Conservation (phyloP, 1,140 invertebrate genomes). For the Diabrotica virgifera region DNA sequence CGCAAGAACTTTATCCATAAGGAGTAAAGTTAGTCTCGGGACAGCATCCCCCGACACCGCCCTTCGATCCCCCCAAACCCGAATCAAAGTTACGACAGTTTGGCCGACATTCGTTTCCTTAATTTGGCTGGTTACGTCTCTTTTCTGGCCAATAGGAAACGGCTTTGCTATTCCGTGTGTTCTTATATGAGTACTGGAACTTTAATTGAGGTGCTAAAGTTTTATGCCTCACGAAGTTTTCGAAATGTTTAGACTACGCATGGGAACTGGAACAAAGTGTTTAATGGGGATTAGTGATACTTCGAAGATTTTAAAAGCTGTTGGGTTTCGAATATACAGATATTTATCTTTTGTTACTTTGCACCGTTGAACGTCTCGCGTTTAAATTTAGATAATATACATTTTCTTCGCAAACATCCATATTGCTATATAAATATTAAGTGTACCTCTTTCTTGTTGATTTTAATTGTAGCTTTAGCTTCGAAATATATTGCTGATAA, state of each 20-base stretch:
- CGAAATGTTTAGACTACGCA: slow-evolving; percentile 4
- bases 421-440: too few species aligned
- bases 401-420: too few species aligned
- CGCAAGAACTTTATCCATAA: slow-evolving; percentile 9
- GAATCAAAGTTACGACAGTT: slow-evolving; percentile 14
- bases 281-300: not conserved
- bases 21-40: slow-evolving; percentile 4
- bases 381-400: too few species aligned
- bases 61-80: too few species aligned
- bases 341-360: too few species aligned
- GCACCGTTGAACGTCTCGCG: too few species aligned
- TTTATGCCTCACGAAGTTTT: not conserved
- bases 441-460: too few species aligned
- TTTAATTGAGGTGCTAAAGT: slow-evolving; percentile 3
- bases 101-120: slow-evolving; percentile 14
- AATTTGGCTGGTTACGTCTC: slow-evolving; percentile 11
- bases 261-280: not conserved
- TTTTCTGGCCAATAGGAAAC: slow-evolving; percentile 5
- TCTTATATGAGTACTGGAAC: slow-evolving; percentile 9
- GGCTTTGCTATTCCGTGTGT: not conserved
- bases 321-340: too few species aligned
- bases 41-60: not conserved
- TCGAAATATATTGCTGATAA: too few species aligned
- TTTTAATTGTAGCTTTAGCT: too few species aligned
- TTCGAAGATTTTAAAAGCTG: too few species aligned